These are phyloP conservation scores for Oryzias curvinotus DNA, from an alignment of 2,113 vertebrate genomes.

Conservation along the genomic window DNA sequence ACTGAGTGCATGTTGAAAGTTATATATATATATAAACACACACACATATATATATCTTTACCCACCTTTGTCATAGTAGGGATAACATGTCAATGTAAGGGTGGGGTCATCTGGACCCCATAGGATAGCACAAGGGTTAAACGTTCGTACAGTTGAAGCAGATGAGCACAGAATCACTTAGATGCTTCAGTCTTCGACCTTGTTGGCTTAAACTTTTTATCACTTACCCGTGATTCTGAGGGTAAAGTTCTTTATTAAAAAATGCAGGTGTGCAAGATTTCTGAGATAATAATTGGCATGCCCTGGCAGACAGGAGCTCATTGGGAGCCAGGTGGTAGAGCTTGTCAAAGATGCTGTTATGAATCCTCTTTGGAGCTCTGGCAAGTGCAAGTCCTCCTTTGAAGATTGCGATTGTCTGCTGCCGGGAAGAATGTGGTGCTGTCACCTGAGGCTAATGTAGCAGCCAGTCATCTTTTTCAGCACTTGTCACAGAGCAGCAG, in stretches of 20 bases:
- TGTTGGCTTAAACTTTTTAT: too few species aligned
- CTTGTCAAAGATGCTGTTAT: slow-evolving; percentile 68
- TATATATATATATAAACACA: too few species aligned
- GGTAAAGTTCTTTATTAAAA: background rate
- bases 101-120: too few species aligned
- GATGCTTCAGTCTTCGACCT: too few species aligned
- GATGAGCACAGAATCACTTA: too few species aligned
- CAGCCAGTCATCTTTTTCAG: slow-evolving; percentile 43
- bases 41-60: too few species aligned
- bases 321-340: slow-evolving; percentile 63
- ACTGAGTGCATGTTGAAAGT: too few species aligned
- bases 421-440: slow-evolving; percentile 44
- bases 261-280: slow-evolving; percentile 21
- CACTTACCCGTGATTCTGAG: too few species aligned
- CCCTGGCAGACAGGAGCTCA: slow-evolving; percentile 51
- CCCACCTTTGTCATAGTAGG: too few species aligned
- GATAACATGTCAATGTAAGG: too few species aligned
- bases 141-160: too few species aligned
- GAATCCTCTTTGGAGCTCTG: slow-evolving; percentile 54
- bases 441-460: slow-evolving; percentile 70
- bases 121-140: too few species aligned
- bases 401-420: slow-evolving; percentile 21
- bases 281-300: slow-evolving; percentile 33
- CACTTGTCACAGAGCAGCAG: slow-evolving; percentile 31
- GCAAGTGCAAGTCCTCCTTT: slow-evolving; percentile 65